A percentile compares a stretch with the other conserved stretches of the same genome.
Conservation (phyloP, 53 echinoderm and acorn worm species). For the Patiria pectinifera region DNA sequence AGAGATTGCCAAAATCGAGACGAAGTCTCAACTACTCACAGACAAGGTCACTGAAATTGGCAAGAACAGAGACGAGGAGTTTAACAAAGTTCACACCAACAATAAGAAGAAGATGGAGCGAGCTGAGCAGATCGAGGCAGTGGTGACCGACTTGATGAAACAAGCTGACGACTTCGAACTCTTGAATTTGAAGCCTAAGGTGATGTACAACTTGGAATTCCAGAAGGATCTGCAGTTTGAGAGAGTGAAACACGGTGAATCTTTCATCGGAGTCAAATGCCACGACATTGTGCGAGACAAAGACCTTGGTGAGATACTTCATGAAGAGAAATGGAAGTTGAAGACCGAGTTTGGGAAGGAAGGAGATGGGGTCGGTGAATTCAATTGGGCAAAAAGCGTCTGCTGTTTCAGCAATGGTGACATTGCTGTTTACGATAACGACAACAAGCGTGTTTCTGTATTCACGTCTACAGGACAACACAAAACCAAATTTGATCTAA, state of each 20-base stretch:
- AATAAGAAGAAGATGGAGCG: background rate
- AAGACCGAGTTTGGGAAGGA: background rate
- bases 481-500: background rate
- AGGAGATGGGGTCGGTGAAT: background rate
- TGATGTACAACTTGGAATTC: conserved; percentile 5
- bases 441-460: background rate
- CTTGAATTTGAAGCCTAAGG: background rate
- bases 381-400: background rate
- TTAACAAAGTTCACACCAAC: background rate
- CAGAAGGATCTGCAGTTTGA: background rate
- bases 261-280: conserved; percentile 2
- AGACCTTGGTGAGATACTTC: conserved; percentile 16
- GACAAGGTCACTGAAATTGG: background rate
- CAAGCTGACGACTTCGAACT: conserved; percentile 4
- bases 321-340: conserved; percentile 14
- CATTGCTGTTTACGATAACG: background rate
- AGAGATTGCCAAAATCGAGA: background rate
- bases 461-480: background rate
- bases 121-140: background rate
- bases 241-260: background rate
- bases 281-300: background rate
- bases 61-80: background rate
- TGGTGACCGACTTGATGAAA: conserved; percentile 17
- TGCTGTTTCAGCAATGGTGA: conserved; percentile 5
- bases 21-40: background rate